Percentiles rank a stretch among this genome's conserved stretches.
Conservation (phyloP, 2,113 vertebrate species). For the Sapayoa aenigma region DNA sequence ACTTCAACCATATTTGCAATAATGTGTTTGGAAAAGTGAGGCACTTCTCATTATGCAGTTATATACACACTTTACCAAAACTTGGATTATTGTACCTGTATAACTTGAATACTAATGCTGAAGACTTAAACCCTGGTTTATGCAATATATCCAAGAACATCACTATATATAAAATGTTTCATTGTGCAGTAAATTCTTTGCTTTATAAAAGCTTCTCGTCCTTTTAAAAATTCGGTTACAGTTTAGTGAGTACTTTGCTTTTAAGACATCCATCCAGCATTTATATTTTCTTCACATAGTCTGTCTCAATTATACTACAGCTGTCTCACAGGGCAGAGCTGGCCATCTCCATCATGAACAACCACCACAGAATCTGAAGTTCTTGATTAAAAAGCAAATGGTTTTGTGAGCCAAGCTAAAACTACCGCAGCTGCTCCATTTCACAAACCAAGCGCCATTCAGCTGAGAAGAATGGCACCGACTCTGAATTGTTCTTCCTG, state of each 20-base stretch:
- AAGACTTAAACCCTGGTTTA: not conserved
- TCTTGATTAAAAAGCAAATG: constrained; percentile 75
- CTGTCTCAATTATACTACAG: constrained; percentile 77
- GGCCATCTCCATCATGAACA: constrained; percentile 73
- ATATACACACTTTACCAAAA: not conserved
- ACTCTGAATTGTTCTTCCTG: constrained; percentile 77
- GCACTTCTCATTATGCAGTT: not conserved
- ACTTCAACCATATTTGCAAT: not conserved
- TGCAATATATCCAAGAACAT: not conserved
- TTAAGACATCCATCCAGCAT: constrained; percentile 40
- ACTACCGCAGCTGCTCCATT: constrained; percentile 74
- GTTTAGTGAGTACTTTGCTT: constrained; percentile 6
- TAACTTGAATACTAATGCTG: not conserved
- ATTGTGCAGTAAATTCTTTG: not conserved
- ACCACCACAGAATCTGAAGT: constrained; percentile 72
- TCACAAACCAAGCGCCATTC: constrained; percentile 75
- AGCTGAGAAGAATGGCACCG: constrained; percentile 75
- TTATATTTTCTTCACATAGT: constrained; percentile 73
- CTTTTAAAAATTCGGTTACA: constrained; percentile 28
- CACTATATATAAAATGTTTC: not conserved
- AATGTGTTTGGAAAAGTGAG: not conserved
- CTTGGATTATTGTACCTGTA: not conserved
- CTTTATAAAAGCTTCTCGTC: not conserved
- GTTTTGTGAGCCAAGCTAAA: constrained; percentile 75
- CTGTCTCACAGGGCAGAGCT: constrained; percentile 73